These are phyloP conservation scores for Emmelina monodactyla DNA, from an alignment of 2,888 invertebrate genomes.

Conservation along the genomic window DNA sequence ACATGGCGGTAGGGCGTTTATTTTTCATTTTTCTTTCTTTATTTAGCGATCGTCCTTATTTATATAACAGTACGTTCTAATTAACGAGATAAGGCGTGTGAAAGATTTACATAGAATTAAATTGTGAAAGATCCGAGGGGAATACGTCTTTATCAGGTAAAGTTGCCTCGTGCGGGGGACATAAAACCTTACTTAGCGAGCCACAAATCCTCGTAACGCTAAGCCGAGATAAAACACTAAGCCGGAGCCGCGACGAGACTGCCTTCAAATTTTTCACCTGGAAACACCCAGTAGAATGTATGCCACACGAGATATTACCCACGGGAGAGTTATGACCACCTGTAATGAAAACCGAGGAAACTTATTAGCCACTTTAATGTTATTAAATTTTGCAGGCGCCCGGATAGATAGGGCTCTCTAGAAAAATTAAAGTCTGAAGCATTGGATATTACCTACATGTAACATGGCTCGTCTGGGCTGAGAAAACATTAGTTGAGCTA, in stretches of 20 bases:
- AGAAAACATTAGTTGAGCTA: no score
- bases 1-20: no score
- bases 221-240: conserved; percentile 65
- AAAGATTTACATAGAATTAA: background rate
- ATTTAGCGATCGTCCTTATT: no score
- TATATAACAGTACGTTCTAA: no score
- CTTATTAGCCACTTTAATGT: conserved; percentile 24
- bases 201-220: conserved; percentile 65
- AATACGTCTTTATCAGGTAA: conserved; percentile 2
- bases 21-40: no score
- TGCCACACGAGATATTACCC: conserved; percentile 51
- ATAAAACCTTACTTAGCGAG: conserved; percentile 65
- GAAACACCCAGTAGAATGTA: conserved; percentile 33
- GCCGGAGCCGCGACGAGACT: conserved; percentile 51
- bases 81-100: no score
- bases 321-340: conserved; percentile 52
- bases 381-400: conserved; percentile 13
- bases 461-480: no score
- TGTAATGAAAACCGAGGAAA: conserved; percentile 46
- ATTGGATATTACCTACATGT: no score
- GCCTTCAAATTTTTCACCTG: conserved; percentile 61
- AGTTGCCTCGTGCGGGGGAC: conserved; percentile 33
- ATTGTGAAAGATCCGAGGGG: background rate
- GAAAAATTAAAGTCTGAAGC: no score
- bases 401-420: no score